Percentiles rank a stretch among this genome's conserved stretches.
Conservation (phyloP, 2,113 vertebrate genomes). For the Ophthalmolycus amberensis region DNA sequence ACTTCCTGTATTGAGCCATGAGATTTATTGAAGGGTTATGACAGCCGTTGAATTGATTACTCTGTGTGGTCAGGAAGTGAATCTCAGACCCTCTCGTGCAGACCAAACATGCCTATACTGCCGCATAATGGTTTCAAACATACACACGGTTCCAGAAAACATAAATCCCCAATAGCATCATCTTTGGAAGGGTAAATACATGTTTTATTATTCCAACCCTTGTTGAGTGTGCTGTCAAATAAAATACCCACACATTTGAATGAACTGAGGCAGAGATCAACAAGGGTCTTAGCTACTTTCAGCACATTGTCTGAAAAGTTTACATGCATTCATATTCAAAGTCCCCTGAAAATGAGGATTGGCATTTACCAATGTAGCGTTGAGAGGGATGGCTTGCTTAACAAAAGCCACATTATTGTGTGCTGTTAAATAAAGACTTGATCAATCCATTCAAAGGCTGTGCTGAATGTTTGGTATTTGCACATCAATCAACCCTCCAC, state of each 20-base stretch:
- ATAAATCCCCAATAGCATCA: background rate
- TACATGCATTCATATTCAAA: background rate
- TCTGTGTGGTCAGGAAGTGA: constrained; percentile 41
- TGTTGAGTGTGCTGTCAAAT: background rate
- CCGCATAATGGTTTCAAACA: constrained; percentile 19
- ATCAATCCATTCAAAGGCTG: background rate
- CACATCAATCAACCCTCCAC: background rate
- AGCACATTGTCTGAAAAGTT: background rate
- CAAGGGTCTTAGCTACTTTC: background rate
- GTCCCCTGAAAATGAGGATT: background rate
- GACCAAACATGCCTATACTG: constrained; percentile 36
- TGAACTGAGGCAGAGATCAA: background rate
- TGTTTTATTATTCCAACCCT: background rate
- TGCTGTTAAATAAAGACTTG: background rate
- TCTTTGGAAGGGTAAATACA: background rate
- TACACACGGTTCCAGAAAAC: constrained; percentile 27
- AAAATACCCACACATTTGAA: background rate
- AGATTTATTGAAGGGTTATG: constrained; percentile 41
- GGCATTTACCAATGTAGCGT: no score
- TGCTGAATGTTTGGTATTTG: background rate
- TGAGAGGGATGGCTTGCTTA: background rate
- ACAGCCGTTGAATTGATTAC: constrained; percentile 57
- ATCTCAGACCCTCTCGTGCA: constrained; percentile 31
- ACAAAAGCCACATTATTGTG: background rate
- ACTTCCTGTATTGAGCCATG: constrained; percentile 59